Conservation (phyloP, 2,888 invertebrate species). For the Leptinotarsa peninsularis region DNA sequence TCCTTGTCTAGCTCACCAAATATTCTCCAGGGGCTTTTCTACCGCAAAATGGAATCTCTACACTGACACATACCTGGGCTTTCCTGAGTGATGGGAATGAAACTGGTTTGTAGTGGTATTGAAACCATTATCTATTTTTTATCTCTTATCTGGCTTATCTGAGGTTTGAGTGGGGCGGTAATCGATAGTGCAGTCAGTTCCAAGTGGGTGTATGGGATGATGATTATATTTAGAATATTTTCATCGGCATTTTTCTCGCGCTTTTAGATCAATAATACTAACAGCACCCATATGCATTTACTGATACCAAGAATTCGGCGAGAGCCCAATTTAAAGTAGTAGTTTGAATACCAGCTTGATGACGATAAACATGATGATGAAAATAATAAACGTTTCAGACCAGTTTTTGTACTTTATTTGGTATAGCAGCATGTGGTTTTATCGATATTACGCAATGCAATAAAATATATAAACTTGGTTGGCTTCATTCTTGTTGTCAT, state of each 20-base stretch:
- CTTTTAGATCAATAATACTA: not conserved
- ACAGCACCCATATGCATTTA: not conserved
- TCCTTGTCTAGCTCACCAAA: not conserved
- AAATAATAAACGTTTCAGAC: too few species aligned
- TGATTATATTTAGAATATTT: not conserved
- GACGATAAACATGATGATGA: too few species aligned
- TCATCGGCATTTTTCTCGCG: not conserved
- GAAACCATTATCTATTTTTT: constrained; percentile 16
- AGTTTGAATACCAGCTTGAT: too few species aligned
- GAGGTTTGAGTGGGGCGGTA: not conserved
- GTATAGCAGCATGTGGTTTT: too few species aligned
- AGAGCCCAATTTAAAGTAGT: too few species aligned
- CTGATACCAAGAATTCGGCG: too few species aligned
- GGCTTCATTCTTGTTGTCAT: too few species aligned
- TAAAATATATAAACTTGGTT: too few species aligned
- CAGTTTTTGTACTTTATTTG: too few species aligned
- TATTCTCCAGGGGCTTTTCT: not conserved
- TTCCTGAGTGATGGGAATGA: not conserved
- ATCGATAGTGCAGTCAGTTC: not conserved
- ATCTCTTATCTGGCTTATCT: constrained; percentile 16
- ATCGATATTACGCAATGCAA: too few species aligned
- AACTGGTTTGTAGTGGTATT: not conserved
- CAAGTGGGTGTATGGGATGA: not conserved
- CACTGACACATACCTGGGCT: constrained; percentile 1
- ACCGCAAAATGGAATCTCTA: not conserved